Base-by-base conservation (phyloP, 1,140 invertebrate species). In the Parapsyche elsis region DNA sequence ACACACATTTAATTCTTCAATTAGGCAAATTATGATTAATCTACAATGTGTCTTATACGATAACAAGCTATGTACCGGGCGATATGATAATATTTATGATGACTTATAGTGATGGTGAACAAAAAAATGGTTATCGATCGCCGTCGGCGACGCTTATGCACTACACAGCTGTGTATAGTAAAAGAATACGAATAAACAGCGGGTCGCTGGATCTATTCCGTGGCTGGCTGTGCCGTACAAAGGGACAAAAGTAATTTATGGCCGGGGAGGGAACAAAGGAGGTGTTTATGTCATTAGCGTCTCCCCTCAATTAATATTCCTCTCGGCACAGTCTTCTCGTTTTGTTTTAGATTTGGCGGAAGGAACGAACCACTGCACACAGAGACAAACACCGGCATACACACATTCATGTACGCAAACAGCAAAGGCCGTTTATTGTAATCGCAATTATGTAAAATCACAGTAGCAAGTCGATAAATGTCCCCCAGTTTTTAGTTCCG, bases 251-350 rank as follows among this genome's bases (percentile, higher is more conserved):
- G 71, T 57, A 80, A 80, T 80, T 80, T 80, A 80, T 49, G 45
- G 44, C 24, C 71, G 24, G 71, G 71, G 44, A 64, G 59, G 74
- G 74, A 76, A 76, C 79, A 71, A 80, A 80, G 73, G 79, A 70
- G 79, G 73, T 76, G 79, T 80, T 76, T 71, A 71, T 78, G 74
- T 76, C 79, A 80, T 80, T 76, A 80, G 57, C 61, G 79, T 76
- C 45, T 71, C 74, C 79, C 79, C 67, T 76, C 59, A 80, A 80
- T 80, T 80, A 76, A 76, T 80, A 80, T 80, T 80, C 79, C 61
- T 19, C 44, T 76, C 24, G n/a, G 24, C 44, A 38, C 21, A 46
- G 38, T 71, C 57, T 71, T 78, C 67, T 49, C 21, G 61, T 71
- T 78, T 77, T 77, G 75, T 67, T 77, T 77, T 45, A 64, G 75